Evolutionary conservation across 2,797 vertebrate genomes (phyloP).

Genomic region (Pseudomugil tenellus): DNA sequence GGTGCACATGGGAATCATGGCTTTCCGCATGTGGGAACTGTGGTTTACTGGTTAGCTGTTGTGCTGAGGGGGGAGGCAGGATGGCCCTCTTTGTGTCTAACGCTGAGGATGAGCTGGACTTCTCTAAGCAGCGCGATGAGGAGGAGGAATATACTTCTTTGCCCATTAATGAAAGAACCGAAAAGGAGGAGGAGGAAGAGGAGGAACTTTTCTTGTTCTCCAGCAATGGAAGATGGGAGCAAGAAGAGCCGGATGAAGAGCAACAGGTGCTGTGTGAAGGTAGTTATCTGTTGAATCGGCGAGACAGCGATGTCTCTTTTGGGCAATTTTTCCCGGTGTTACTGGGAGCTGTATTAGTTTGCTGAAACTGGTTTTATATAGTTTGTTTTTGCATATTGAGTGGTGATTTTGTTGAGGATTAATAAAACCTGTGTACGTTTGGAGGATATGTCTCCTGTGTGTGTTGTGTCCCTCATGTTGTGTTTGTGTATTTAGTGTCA

Average conservation of each 20-base stretch:
- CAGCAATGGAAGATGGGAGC: conserved; percentile 28
- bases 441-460: conserved; percentile 1
- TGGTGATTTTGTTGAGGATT: background rate
- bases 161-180: conserved; percentile 35
- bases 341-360: background rate
- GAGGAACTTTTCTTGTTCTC: conserved; percentile 54
- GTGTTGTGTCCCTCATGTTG: conserved; percentile 5
- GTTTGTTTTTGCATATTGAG: too few species aligned
- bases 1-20: conserved; percentile 46
- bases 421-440: background rate
- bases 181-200: conserved; percentile 44
- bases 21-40: conserved; percentile 27
- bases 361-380: background rate
- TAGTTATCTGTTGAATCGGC: conserved; percentile 32
- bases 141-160: conserved; percentile 58
- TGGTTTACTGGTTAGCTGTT: conserved; percentile 36
- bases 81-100: conserved; percentile 63
- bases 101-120: conserved; percentile 50
- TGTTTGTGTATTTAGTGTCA: conserved; percentile 11
- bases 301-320: background rate
- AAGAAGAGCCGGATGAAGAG: conserved; percentile 69
- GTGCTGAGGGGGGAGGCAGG: conserved; percentile 42
- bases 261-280: conserved; percentile 73
- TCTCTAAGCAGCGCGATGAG: conserved; percentile 32
- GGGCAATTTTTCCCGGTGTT: background rate